A percentile compares a stretch with the other conserved stretches of the same genome.
These are phyloP conservation scores for Bergia puertoricense DNA, from an alignment of 92 coral and sea anemone species.

Conservation along the genomic window DNA sequence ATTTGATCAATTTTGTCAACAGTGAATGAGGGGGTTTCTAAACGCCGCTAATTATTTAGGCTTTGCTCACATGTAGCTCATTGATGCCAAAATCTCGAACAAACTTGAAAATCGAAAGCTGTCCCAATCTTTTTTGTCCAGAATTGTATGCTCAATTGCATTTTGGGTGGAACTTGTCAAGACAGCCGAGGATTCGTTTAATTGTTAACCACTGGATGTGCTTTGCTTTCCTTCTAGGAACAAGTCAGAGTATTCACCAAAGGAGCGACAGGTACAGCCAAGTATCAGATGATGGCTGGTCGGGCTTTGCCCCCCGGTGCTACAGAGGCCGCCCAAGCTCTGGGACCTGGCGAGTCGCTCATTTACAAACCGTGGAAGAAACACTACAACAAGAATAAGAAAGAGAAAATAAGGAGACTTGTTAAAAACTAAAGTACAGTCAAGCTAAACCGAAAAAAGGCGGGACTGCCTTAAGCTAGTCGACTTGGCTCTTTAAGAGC, in stretches of 20 bases:
- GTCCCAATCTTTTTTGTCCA: no score
- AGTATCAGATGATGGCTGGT: slow-evolving; percentile 49
- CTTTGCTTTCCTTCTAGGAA: slow-evolving; percentile 45
- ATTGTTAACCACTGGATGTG: neutral
- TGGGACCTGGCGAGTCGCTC: slow-evolving; percentile 31
- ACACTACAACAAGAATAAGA: slow-evolving; percentile 85
- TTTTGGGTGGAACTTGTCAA: no score
- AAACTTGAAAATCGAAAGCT: no score
- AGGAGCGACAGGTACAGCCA: slow-evolving; percentile 51
- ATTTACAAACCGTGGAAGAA: slow-evolving; percentile 95
- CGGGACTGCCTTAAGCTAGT: neutral
- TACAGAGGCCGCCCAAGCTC: slow-evolving; percentile 31
- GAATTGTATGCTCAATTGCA: neutral
- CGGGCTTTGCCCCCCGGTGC: slow-evolving; percentile 44
- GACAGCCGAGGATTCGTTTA: neutral
- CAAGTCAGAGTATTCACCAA: slow-evolving; percentile 68
- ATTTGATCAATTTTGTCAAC: neutral
- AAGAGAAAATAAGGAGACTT: slow-evolving; percentile 85
- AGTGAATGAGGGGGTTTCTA: no score
- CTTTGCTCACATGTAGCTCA: no score
- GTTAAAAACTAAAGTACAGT: slow-evolving; percentile 52
- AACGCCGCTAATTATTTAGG: no score
- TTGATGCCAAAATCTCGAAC: no score
- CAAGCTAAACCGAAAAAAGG: neutral
- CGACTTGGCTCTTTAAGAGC: neutral